Base-by-base conservation (phyloP, 2,888 invertebrate genomes). In the Sturmia bella region DNA sequence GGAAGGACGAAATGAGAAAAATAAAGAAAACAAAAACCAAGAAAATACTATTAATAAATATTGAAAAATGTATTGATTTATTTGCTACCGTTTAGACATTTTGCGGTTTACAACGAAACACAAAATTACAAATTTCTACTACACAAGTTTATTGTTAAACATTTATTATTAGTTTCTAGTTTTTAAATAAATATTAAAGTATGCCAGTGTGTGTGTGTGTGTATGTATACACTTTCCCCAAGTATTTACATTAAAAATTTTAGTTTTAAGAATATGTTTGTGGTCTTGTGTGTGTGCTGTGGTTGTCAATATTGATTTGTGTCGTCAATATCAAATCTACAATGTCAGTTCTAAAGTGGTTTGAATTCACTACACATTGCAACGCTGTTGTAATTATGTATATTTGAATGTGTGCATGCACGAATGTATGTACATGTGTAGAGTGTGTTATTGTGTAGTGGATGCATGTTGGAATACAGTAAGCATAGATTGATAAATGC, bases 1-100 rank as follows among this genome's bases (percentile, higher is more conserved):
- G 1, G 21, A 27, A 19, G 12, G 17, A 32, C 21, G 3, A 66
- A 70, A 52, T 54, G 57, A 75, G 70, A 80, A 84, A n/a, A 69
- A 39, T 59, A 85, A 43, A 45, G 11, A 27, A 6, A 27, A 27
- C 27, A 43, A 79, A 76, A 75, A 66, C 68, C 84, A 21, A 45
- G 2, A 54, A 85, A 84, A 69, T 84, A 86, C 87, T 87, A 88
- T 88, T 87, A 87, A 86, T 72, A 85, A 86, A 86, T 86, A 86
- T 87, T 86, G 87, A 86, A 81, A 85, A 84, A 85, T 84, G 84
- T 88, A 88, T 87, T 83, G 87, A 88, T 88, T 88, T 81, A 74
- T 87, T 82, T 77, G 48, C 56, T 63, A 39, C 70, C 39, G 57
- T 64, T 54, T 64, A 83, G 86, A 69, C 56, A 69, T 13, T 56